Percentiles rank a stretch among this genome's conserved stretches.
Evolutionary conservation across 2,113 vertebrate genomes (phyloP).

Genomic region (Malurus cyaneus): DNA sequence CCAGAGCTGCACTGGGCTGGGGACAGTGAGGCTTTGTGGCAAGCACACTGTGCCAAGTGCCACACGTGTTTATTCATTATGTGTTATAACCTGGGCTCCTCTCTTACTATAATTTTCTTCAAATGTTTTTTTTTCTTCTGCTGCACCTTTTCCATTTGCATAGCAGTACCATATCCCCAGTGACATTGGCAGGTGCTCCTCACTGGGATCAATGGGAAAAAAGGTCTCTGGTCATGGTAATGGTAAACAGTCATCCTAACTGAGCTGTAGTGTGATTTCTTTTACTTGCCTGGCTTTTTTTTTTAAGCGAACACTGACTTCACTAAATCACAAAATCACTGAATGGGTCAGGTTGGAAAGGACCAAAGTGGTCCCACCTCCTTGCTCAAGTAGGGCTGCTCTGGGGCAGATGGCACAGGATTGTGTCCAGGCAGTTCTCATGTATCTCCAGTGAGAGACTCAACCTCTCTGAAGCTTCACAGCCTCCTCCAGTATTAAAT

Average conservation of each 20-base stretch:
- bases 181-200: background rate
- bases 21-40: background rate
- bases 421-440: background rate
- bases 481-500: background rate
- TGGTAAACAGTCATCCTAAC: background rate
- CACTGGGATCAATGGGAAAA: background rate
- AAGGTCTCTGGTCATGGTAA: background rate
- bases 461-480: background rate
- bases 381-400: background rate
- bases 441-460: background rate
- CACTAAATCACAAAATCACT: background rate
- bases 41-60: rapidly evolving
- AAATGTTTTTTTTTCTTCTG: background rate
- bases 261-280: background rate
- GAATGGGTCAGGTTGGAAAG: background rate
- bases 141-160: background rate
- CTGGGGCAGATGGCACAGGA: background rate
- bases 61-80: rapidly evolving
- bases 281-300: background rate
- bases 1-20: background rate
- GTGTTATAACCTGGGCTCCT: background rate
- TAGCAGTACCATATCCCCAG: background rate
- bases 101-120: background rate
- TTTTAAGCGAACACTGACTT: background rate
- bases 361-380: background rate